A percentile compares a stretch with the other conserved stretches of the same genome.
Evolutionary conservation across 2,797 vertebrate species (phyloP).

Genomic region (Nothura maculosa): DNA sequence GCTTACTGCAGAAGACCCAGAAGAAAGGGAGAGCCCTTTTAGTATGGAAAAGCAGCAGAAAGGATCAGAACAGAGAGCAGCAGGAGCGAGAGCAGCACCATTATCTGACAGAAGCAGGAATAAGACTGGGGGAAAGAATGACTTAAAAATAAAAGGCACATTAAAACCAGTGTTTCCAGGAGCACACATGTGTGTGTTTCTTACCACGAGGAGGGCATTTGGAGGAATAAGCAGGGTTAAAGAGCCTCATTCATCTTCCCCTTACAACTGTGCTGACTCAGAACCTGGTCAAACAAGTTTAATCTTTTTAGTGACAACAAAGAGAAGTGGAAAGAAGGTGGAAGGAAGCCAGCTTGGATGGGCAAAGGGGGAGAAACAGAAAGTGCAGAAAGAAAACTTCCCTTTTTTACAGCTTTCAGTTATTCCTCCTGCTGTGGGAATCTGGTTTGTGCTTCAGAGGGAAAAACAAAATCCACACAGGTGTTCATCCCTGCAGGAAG

Average conservation of each 20-base stretch:
- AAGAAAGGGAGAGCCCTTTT: slow-evolving; percentile 68
- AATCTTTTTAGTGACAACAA: slow-evolving; percentile 68
- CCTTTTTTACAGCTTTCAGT: slow-evolving; percentile 21
- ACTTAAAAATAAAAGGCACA: slow-evolving; percentile 67
- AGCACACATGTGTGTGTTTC: slow-evolving; percentile 50
- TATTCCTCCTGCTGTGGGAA: not conserved
- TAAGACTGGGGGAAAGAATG: slow-evolving; percentile 61
- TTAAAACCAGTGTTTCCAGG: slow-evolving; percentile 52
- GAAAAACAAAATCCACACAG: not conserved
- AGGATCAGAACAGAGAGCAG: slow-evolving; percentile 61
- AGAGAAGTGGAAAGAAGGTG: slow-evolving; percentile 53
- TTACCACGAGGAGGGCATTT: slow-evolving; percentile 58
- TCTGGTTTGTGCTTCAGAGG: not conserved
- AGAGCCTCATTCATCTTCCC: slow-evolving; percentile 71
- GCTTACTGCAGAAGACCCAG: slow-evolving; percentile 54
- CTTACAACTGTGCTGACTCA: slow-evolving; percentile 73
- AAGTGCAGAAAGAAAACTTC: slow-evolving; percentile 36
- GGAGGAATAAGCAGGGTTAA: slow-evolving; percentile 67
- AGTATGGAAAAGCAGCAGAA: slow-evolving; percentile 35
- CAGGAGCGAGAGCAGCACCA: slow-evolving; percentile 49
- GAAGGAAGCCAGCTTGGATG: slow-evolving; percentile 50
- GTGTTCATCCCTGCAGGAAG: not conserved
- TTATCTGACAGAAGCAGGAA: slow-evolving; percentile 66
- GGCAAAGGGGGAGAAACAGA: slow-evolving; percentile 33
- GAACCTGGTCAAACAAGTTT: slow-evolving; percentile 73